A percentile compares a stretch with the other conserved stretches of the same genome.
Evolutionary conservation across 2,113 vertebrate genomes (phyloP).

Genomic region (Cariama cristata): DNA sequence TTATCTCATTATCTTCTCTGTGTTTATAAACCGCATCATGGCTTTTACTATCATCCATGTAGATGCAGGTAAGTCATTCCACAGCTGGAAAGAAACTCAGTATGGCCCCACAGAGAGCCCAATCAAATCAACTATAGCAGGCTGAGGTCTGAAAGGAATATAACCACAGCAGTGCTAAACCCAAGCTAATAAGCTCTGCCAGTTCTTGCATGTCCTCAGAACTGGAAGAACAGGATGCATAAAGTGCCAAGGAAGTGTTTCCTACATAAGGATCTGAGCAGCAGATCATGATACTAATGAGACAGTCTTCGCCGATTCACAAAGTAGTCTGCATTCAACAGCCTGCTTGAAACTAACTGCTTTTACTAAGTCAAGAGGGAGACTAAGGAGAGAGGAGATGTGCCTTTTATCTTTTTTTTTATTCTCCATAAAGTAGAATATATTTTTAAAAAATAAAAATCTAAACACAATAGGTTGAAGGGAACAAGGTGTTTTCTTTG

Average conservation of each 20-base stretch:
- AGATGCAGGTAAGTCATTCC: neutral
- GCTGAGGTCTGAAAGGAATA: neutral
- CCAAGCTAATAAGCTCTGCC: neutral
- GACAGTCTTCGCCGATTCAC: neutral
- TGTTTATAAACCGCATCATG: neutral
- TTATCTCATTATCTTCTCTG: neutral
- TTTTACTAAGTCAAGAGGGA: neutral
- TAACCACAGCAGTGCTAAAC: neutral
- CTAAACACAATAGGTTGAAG: neutral
- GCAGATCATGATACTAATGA: neutral
- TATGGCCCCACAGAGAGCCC: accelerated
- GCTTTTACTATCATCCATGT: neutral
- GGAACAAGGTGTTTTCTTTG: neutral
- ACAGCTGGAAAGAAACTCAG: neutral
- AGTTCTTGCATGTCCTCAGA: neutral
- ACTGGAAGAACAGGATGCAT: conserved; percentile 39
- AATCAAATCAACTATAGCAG: neutral
- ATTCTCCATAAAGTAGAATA: neutral
- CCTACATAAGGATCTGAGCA: neutral
- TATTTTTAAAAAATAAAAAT: neutral
- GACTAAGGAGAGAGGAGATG: neutral
- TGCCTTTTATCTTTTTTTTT: neutral
- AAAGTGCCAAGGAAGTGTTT: neutral
- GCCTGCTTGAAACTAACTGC: neutral
- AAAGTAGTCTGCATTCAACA: neutral